Conservation (phyloP, 1,140 invertebrate species). For the Anthonomus grandis region DNA sequence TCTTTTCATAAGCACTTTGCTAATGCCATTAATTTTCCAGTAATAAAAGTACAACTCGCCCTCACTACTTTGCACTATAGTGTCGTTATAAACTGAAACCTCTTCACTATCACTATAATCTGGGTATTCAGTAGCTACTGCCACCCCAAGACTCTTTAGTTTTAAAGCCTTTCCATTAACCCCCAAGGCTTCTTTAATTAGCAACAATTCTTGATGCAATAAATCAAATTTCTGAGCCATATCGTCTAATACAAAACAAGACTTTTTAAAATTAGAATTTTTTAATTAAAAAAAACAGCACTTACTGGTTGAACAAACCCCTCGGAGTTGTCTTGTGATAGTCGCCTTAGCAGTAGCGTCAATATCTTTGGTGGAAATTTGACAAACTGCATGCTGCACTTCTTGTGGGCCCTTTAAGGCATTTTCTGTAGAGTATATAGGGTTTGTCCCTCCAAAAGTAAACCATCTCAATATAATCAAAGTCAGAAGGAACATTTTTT, state of each 20-base stretch:
- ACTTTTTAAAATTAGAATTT: conserved; percentile 9
- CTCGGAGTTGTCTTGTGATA: conserved; percentile 53
- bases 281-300: conserved; percentile 9
- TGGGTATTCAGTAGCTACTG: not conserved
- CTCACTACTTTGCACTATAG: conserved; percentile 24
- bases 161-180: not conserved
- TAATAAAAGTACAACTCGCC: conserved; percentile 35
- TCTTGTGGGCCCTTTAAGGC: conserved; percentile 30
- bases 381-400: conserved; percentile 53
- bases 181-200: conserved; percentile 26
- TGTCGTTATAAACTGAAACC: conserved; percentile 31
- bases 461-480: no score
- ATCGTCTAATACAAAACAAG: not conserved
- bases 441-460: no score
- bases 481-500: no score
- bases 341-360: conserved; percentile 57
- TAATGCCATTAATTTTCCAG: conserved; percentile 31
- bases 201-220: conserved; percentile 20
- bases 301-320: conserved; percentile 55
- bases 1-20: conserved; percentile 24
- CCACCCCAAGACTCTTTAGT: conserved; percentile 9
- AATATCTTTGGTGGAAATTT: conserved; percentile 52
- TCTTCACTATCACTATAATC: conserved; percentile 14
- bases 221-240: conserved; percentile 1
- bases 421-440: no score